phyloP scores from a whole-genome alignment of 2,888 invertebrate species.

The Nemotelus pantherinus region DNA sequence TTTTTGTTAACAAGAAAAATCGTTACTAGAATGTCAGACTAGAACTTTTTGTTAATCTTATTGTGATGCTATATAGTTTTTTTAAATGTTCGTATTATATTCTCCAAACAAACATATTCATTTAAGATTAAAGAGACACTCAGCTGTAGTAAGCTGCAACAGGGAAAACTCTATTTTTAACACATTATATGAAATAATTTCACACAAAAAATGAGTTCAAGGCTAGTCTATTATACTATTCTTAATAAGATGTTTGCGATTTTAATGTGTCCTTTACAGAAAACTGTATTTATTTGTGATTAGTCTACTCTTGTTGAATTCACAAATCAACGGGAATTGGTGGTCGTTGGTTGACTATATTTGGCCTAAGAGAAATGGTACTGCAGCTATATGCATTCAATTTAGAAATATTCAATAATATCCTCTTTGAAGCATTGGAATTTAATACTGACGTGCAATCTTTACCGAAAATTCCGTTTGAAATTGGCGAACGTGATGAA shows the following conservation, averaged over 20 bases:
- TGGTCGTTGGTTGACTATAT: constrained; percentile 44
- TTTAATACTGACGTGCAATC: constrained; percentile 8
- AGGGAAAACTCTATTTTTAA: constrained; percentile 35
- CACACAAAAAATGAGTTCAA: constrained; percentile 27
- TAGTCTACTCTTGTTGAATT: constrained; percentile 42
- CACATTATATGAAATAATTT: constrained; percentile 10
- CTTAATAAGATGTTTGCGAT: background rate
- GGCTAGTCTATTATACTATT: background rate
- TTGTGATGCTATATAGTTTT: too few species aligned
- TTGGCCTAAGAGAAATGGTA: constrained; percentile 46
- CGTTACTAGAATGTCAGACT: too few species aligned
- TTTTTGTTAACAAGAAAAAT: too few species aligned
- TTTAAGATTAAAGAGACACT: too few species aligned
- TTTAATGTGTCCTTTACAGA: constrained; percentile 29
- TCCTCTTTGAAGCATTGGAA: background rate
- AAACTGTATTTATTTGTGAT: constrained; percentile 41
- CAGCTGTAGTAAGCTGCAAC: too few species aligned
- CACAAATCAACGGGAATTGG: constrained; percentile 44
- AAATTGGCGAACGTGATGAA: constrained; percentile 69
- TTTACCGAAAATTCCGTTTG: constrained; percentile 64
- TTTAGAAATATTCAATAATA: too few species aligned
- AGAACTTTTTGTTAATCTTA: too few species aligned
- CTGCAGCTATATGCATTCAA: too few species aligned
- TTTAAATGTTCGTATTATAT: too few species aligned
- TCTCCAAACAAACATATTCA: too few species aligned